A percentile compares a stretch with the other conserved stretches of the same genome.
Conservation (phyloP, 2,113 vertebrate species). For the Aspiorhynchus laticeps region DNA sequence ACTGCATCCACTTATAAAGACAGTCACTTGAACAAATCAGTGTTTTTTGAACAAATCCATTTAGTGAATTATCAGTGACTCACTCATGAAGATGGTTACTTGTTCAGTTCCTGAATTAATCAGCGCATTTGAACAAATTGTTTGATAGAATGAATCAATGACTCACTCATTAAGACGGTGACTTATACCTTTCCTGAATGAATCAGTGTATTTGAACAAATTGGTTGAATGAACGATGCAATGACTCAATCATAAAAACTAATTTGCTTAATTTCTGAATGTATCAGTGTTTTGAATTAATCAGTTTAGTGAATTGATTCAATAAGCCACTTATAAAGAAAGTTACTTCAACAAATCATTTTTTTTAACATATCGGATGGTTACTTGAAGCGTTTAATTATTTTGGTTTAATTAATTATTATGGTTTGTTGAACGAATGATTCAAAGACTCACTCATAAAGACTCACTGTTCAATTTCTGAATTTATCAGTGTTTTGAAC, state of each 20-base stretch:
- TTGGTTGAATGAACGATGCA: not conserved
- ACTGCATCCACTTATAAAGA: not conserved
- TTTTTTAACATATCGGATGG: too few species aligned
- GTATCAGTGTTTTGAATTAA: not conserved
- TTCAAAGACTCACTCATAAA: not conserved
- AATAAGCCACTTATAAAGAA: not conserved
- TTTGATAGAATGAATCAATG: not conserved
- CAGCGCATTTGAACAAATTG: not conserved
- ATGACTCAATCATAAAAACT: not conserved
- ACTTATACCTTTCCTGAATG: not conserved
- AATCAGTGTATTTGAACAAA: not conserved
- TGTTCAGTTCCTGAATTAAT: not conserved
- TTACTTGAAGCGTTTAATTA: too few species aligned
- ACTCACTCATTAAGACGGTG: too few species aligned
- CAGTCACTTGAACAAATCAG: not conserved
- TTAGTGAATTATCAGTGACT: not conserved
- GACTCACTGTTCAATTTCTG: not conserved
- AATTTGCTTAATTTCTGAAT: not conserved
- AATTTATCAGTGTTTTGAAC: not conserved
- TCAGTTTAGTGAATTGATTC: not conserved
- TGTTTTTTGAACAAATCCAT: not conserved
- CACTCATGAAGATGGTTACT: not conserved
- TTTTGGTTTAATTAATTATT: not conserved
- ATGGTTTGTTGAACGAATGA: too few species aligned
- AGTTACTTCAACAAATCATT: too few species aligned